Percentiles rank a stretch among this genome's conserved stretches.
These are phyloP conservation scores for Lucinisca nassula DNA, from an alignment of 2,888 invertebrate genomes.

Conservation along the genomic window DNA sequence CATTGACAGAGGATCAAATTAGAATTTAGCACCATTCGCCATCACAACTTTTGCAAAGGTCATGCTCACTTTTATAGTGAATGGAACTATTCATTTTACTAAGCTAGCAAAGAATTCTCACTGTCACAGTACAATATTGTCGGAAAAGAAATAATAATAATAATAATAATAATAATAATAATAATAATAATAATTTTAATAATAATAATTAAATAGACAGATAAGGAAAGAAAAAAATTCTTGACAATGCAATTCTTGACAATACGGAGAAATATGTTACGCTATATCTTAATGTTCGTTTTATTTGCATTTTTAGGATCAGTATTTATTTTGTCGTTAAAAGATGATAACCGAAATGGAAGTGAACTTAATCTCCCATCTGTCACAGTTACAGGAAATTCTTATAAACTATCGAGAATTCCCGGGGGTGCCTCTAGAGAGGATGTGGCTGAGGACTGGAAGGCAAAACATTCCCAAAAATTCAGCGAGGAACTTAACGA, in stretches of 20 bases:
- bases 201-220: too few species aligned
- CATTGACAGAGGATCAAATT: too few species aligned
- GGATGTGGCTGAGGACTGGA: background rate
- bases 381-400: background rate
- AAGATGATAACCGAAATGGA: conserved; percentile 2
- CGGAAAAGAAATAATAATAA: too few species aligned
- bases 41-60: too few species aligned
- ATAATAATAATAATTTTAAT: too few species aligned
- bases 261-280: background rate
- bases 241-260: background rate
- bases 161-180: too few species aligned
- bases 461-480: background rate
- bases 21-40: too few species aligned
- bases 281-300: background rate
- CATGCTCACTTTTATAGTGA: too few species aligned
- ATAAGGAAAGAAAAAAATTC: background rate
- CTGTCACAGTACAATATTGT: too few species aligned
- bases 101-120: too few species aligned
- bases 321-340: conserved; percentile 22
- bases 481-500: background rate
- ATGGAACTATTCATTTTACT: too few species aligned
- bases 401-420: background rate
- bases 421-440: background rate
- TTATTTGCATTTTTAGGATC: conserved; percentile 11
- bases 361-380: conserved; percentile 33